Conservation (phyloP, 2,888 invertebrate species). For the Blastobasis adustella region DNA sequence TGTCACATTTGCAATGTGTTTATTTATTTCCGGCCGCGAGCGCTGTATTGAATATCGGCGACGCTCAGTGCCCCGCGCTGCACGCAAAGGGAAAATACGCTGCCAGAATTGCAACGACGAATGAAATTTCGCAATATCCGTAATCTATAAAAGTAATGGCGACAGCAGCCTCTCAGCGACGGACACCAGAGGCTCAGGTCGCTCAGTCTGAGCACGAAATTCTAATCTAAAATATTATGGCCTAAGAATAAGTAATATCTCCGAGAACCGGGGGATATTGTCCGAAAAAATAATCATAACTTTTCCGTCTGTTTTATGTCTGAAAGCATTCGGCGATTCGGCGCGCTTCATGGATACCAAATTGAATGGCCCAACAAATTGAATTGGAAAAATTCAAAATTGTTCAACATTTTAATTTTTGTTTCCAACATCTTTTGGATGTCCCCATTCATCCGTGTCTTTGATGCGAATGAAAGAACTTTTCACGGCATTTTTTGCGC, state of each 20-base stretch:
- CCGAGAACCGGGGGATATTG: background rate
- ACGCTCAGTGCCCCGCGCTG: background rate
- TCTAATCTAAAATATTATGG: too few relatives aligned
- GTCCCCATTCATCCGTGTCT: background rate
- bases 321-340: background rate
- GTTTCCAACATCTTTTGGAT: background rate
- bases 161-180: background rate
- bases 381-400: background rate
- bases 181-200: background rate
- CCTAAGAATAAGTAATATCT: too few relatives aligned
- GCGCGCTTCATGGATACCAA: background rate
- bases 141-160: too few relatives aligned
- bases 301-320: background rate
- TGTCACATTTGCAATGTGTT: too few relatives aligned
- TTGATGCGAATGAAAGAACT: background rate
- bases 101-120: too few relatives aligned
- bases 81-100: too few relatives aligned
- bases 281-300: background rate
- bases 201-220: too few relatives aligned
- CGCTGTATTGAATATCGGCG: too few relatives aligned
- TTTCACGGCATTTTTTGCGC: background rate
- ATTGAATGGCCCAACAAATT: background rate
- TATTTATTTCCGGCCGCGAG: too few relatives aligned
- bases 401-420: background rate
- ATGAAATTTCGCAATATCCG: too few relatives aligned